phyloP scores from a whole-genome alignment of 2,797 vertebrate species.

The Tarsius wallacei region DNA sequence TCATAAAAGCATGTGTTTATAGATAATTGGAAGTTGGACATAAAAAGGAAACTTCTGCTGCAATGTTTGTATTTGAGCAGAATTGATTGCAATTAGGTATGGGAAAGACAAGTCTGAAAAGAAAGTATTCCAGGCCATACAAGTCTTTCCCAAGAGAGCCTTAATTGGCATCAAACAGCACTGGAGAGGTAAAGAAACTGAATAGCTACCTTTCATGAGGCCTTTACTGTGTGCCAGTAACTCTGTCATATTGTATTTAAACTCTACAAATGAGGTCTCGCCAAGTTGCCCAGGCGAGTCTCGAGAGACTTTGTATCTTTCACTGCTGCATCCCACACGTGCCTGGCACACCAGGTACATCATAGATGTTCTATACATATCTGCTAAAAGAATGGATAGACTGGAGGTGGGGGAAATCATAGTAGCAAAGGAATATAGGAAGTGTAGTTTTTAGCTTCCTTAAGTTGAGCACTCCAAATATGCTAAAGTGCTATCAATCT shows the following conservation, averaged over 20 bases:
- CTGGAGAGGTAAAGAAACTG: not conserved
- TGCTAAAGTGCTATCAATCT: not conserved
- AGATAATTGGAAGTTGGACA: constrained; percentile 59
- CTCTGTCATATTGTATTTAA: not conserved
- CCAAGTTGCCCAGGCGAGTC: too few species aligned
- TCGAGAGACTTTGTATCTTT: not conserved
- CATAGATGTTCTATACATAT: not conserved
- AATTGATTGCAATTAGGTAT: not conserved
- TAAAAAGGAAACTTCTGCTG: constrained; percentile 31
- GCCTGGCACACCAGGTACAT: not conserved
- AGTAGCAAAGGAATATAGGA: not conserved
- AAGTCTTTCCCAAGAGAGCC: not conserved
- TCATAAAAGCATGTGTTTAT: constrained; percentile 18
- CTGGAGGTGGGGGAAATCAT: not conserved
- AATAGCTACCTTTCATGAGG: not conserved
- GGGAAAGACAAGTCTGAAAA: not conserved
- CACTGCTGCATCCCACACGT: not conserved
- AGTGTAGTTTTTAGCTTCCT: not conserved
- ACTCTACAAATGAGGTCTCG: too few species aligned
- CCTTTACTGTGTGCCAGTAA: not conserved
- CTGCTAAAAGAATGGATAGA: not conserved
- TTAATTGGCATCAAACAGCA: not conserved
- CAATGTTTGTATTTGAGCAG: constrained; percentile 27
- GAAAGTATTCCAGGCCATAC: not conserved
- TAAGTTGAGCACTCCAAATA: not conserved